Percentiles rank a stretch among this genome's conserved stretches.
Evolutionary conservation across 2,888 invertebrate genomes (phyloP).

Genomic region (Fragum sueziense): DNA sequence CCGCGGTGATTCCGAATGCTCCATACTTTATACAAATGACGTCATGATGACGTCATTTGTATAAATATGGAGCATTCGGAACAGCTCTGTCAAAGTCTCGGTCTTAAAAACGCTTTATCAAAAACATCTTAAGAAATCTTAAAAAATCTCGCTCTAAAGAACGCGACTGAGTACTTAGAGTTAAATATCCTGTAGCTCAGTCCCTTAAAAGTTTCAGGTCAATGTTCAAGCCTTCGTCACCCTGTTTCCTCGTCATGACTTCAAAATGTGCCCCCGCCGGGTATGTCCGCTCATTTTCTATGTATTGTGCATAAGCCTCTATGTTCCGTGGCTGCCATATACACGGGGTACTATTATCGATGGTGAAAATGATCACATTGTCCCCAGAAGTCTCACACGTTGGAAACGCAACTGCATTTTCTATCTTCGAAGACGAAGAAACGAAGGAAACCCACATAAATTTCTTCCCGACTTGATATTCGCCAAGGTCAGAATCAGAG

Average conservation of each 20-base stretch:
- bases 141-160: too few relatives aligned
- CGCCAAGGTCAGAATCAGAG: conserved; percentile 22
- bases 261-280: conserved; percentile 57
- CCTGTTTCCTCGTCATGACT: conserved; percentile 18
- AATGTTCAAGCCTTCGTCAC: not conserved
- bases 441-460: conserved; percentile 60
- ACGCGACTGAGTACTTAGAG: too few relatives aligned
- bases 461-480: conserved; percentile 47
- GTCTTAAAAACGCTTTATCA: too few relatives aligned
- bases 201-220: not conserved
- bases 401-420: conserved; percentile 54
- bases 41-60: too few relatives aligned
- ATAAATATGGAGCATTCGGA: too few relatives aligned
- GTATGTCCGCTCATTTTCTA: conserved; percentile 59
- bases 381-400: conserved; percentile 43
- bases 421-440: conserved; percentile 48
- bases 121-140: too few relatives aligned
- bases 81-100: too few relatives aligned
- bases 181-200: too few relatives aligned
- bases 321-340: conserved; percentile 59
- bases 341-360: conserved; percentile 46
- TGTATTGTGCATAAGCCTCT: conserved; percentile 46
- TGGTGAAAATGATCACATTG: conserved; percentile 37
- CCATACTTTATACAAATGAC: too few relatives aligned
- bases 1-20: too few relatives aligned